Evolutionary conservation across 2,113 vertebrate genomes (phyloP).

Genomic region (Ailuropoda melanoleuca): DNA sequence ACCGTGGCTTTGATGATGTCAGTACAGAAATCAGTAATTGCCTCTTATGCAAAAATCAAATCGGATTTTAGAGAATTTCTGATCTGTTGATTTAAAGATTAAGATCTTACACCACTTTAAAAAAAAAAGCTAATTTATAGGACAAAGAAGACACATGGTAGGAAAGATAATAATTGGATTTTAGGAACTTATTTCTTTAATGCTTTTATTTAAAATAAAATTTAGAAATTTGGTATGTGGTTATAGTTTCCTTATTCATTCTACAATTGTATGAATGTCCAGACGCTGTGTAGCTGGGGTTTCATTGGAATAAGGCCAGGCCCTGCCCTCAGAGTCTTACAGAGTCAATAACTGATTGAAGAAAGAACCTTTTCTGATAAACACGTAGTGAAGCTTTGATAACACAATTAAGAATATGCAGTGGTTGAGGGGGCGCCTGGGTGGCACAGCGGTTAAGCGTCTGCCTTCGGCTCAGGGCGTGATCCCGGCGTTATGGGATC

Average conservation of each 20-base stretch:
- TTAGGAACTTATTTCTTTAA: conserved; percentile 25
- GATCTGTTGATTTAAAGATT: conserved; percentile 20
- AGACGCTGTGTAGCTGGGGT: neutral
- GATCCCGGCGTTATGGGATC: too few relatives aligned
- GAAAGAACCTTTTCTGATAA: neutral
- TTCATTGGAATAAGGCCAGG: neutral
- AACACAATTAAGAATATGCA: neutral
- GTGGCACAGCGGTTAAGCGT: too few relatives aligned
- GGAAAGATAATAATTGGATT: conserved; percentile 18
- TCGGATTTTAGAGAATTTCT: neutral
- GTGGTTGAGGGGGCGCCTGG: too few relatives aligned
- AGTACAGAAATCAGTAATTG: neutral
- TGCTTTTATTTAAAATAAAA: neutral
- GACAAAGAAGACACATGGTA: neutral
- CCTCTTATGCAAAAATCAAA: neutral
- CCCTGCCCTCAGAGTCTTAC: neutral
- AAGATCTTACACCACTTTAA: neutral
- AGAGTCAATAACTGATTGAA: neutral
- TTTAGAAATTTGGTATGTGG: neutral
- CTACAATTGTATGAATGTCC: neutral
- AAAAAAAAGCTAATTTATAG: neutral
- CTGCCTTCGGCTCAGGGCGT: too few relatives aligned
- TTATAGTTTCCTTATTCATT: neutral
- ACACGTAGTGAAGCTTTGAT: neutral
- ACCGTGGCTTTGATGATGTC: neutral